Conservation (phyloP, 2,888 invertebrate genomes). For the Thysanoteuthis rhombus region DNA sequence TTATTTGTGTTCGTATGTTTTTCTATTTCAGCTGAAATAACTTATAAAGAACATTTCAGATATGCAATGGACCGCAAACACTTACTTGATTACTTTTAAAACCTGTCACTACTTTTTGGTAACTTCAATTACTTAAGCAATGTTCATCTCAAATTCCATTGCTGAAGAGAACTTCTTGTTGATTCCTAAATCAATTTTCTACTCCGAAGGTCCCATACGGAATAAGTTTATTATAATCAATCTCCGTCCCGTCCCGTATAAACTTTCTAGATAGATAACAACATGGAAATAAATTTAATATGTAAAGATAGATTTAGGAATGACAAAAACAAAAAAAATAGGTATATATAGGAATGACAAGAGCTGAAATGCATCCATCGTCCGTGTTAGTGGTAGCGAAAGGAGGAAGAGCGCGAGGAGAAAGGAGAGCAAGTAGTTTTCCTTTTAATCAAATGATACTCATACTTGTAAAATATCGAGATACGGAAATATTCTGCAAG, state of each 20-base stretch:
- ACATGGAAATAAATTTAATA: background rate
- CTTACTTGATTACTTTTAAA: background rate
- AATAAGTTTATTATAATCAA: background rate
- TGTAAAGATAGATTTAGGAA: background rate
- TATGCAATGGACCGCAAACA: background rate
- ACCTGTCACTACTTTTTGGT: background rate
- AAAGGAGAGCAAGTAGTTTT: too few species aligned
- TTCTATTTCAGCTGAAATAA: background rate
- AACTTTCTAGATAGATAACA: background rate
- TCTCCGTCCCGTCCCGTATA: background rate
- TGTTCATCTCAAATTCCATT: background rate
- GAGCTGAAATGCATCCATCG: too few species aligned
- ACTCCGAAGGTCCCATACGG: background rate
- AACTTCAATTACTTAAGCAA: background rate
- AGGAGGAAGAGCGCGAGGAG: too few species aligned
- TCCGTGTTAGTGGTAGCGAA: too few species aligned
- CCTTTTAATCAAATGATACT: too few species aligned
- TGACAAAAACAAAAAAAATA: background rate
- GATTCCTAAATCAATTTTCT: background rate
- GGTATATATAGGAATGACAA: too few species aligned
- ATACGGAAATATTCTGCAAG: too few species aligned
- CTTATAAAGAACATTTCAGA: background rate
- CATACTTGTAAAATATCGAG: too few species aligned
- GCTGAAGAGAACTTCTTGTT: background rate
- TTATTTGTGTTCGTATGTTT: background rate